These are phyloP conservation scores for Catocala nupta DNA, from an alignment of 2,888 invertebrate species.

Conservation along the genomic window DNA sequence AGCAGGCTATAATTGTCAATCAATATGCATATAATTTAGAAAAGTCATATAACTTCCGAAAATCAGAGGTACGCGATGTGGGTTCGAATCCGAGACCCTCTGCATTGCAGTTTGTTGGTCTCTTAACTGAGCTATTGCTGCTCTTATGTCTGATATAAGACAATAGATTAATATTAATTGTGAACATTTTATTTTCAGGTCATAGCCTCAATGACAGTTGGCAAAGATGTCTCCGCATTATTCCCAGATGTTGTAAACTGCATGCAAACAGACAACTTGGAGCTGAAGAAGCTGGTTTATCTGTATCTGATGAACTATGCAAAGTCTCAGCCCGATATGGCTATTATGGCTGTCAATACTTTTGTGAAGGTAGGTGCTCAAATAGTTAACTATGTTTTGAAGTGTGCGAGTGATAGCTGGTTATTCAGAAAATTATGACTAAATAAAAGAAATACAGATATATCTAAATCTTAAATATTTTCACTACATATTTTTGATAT, in stretches of 20 bases:
- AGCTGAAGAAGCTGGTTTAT: conserved; percentile 99
- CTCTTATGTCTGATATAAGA: too few relatives aligned
- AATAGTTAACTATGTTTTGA: conserved; percentile 8
- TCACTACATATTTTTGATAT: too few relatives aligned
- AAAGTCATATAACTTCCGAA: too few relatives aligned
- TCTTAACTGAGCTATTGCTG: too few relatives aligned
- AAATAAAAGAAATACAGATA: too few relatives aligned
- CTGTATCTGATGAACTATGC: conserved; percentile 99
- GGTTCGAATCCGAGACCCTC: too few relatives aligned
- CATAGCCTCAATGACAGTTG: conserved; percentile 99
- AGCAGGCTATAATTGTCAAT: too few relatives aligned
- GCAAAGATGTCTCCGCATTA: conserved; percentile 99
- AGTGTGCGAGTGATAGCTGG: background rate
- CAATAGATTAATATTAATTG: too few relatives aligned
- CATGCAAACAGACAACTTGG: conserved; percentile 99
- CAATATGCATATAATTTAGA: too few relatives aligned
- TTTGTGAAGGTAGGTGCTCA: conserved; percentile 96
- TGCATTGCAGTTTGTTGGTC: too few relatives aligned
- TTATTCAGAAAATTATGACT: conserved; percentile 38
- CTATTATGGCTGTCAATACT: conserved; percentile 99
- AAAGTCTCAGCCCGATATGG: conserved; percentile 99
- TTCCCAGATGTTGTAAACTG: conserved; percentile 99
- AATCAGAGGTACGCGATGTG: too few relatives aligned
- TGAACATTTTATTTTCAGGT: conserved; percentile 88
- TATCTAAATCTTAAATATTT: too few relatives aligned